Evolutionary conservation across 2,888 invertebrate species (phyloP), one percentile per base, ranked within the genome.

Genomic region (Myathropa florea): DNA sequence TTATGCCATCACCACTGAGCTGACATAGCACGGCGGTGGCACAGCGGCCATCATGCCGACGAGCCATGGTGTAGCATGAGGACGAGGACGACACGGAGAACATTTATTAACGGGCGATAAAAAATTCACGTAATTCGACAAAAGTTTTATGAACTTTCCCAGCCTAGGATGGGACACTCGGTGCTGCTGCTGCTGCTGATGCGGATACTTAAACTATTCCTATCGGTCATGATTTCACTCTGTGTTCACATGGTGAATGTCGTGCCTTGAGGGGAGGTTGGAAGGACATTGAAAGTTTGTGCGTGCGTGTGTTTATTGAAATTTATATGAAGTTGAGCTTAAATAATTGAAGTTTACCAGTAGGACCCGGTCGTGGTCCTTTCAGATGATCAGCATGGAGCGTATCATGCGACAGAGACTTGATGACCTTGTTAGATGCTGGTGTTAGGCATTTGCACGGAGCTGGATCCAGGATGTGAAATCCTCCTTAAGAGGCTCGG

Each of bases 121-220:
- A 79, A 61, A 67, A 61, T 80, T 55, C 80, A 80, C 84, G 75
- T 81, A 72, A 72, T 76, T 76, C 80, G 70, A 83, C 73, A 75
- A 83, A 83, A 81, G 39, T 65, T 84, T 80, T 76, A 84, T 84
- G 76, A 75, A 84, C 80, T 61, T 84, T 65, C 70, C 67, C 63
- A 70, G 75, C 68, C 63, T 61, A 78, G 18, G 46, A 46, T 61
- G 73, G 18, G 46, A 46, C 71, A 75, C 64, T 65, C 6, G 55
- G 61, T 70, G 4, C 39, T 46, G n/a, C n/a, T n/a, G n/a, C n/a
- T n/a, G n/a, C n/a, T n/a, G n/a, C n/a, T n/a, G n/a, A n/a, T n/a
- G 67, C 57, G 64, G 57, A 70, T 60, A 64, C 39, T 60, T 61
- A 67, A 64, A 83, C 60, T 12, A 24, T 21, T 24, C 10, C 46